Conservation (phyloP, 2,888 invertebrate species). For the Parapristionchus giblindavisi region DNA sequence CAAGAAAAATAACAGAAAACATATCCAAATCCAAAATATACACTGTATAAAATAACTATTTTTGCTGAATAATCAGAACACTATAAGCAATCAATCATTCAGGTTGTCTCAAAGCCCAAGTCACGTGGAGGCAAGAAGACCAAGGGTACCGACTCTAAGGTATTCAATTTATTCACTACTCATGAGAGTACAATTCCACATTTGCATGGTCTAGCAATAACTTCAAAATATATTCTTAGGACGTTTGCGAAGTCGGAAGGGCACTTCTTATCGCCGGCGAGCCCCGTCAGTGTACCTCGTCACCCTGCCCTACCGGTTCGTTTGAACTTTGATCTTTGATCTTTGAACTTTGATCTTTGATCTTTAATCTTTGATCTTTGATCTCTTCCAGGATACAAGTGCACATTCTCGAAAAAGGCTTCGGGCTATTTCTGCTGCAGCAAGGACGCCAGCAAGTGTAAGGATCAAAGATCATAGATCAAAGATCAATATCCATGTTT, state of each 20-base stretch:
- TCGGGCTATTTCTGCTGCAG: constrained; percentile 57
- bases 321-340: constrained; percentile 1
- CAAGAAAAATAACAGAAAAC: not conserved
- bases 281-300: constrained; percentile 64
- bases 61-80: not conserved
- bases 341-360: not conserved
- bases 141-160: constrained; percentile 27
- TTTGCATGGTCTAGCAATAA: not conserved
- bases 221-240: not conserved
- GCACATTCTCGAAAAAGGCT: constrained; percentile 61
- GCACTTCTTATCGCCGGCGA: constrained; percentile 62
- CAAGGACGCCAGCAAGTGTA: constrained; percentile 43
- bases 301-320: constrained; percentile 55
- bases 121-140: constrained; percentile 15
- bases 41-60: not conserved
- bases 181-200: not conserved
- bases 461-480: not conserved
- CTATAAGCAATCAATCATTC: not conserved
- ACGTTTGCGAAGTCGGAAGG: constrained; percentile 63
- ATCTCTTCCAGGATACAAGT: constrained; percentile 53
- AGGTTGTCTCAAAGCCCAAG: not conserved
- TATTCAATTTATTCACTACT: too few species aligned
- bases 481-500: not conserved
- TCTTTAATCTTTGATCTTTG: not conserved
- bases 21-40: not conserved